Conservation (phyloP, 2,113 vertebrate species). For the Trinectes maculatus region DNA sequence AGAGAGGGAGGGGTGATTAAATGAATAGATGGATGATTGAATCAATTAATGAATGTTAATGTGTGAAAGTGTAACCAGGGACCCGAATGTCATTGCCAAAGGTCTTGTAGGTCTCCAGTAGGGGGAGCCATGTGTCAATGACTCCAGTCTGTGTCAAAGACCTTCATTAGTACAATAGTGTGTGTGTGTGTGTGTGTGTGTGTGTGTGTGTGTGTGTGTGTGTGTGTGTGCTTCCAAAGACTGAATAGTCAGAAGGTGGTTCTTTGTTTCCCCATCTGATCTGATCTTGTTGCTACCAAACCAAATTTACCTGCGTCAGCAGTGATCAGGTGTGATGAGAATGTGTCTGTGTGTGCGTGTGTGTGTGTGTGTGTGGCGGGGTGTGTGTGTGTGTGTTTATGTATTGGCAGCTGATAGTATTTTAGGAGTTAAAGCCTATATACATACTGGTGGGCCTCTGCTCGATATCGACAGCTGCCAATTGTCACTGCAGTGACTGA, state of each 20-base stretch:
- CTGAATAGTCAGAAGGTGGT: constrained; percentile 75
- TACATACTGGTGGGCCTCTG: constrained; percentile 55
- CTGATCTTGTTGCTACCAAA: constrained; percentile 67
- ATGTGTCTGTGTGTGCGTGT: constrained; percentile 32
- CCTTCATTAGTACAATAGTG: constrained; percentile 50
- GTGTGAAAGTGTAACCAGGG: constrained; percentile 52
- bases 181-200: constrained; percentile 25
- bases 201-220: constrained; percentile 34
- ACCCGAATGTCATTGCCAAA: constrained; percentile 70
- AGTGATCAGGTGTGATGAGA: constrained; percentile 74
- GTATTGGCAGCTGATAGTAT: constrained; percentile 77
- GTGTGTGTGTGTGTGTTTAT: constrained; percentile 41
- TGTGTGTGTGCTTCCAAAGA: constrained; percentile 38
- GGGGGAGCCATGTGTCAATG: constrained; percentile 68
- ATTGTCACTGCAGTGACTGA: constrained; percentile 76
- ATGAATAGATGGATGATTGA: constrained; percentile 67
- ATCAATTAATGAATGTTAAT: constrained; percentile 76
- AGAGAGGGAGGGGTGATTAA: constrained; percentile 57
- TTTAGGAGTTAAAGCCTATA: constrained; percentile 62
- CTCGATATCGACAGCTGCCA: constrained; percentile 75
- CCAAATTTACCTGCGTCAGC: constrained; percentile 73
- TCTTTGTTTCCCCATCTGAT: constrained; percentile 79
- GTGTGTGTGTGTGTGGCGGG: neutral
- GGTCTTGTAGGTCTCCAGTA: constrained; percentile 77
- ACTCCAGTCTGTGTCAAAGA: constrained; percentile 61